Percentiles rank a stretch among this genome's conserved stretches.
These are phyloP conservation scores for Catostylus mosaicus DNA, from an alignment of 30 jellyfish, hydroid and myxozoan species.

Conservation along the genomic window DNA sequence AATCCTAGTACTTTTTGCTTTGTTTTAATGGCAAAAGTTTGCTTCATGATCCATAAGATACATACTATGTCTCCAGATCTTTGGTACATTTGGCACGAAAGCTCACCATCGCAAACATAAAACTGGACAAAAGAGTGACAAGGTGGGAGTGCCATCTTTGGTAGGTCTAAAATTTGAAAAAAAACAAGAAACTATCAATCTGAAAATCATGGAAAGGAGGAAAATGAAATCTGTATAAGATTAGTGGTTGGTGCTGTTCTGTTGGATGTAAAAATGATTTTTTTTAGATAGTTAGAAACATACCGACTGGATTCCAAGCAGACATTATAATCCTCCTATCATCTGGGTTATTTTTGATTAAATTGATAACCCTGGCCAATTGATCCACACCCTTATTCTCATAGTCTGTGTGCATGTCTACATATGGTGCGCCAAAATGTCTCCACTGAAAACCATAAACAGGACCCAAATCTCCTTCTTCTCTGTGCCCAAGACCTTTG, in stretches of 20 bases:
- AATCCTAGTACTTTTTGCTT: too few species aligned
- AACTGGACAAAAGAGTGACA: slow-evolving; percentile 95
- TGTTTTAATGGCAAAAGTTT: too few species aligned
- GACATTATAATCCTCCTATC: slow-evolving; percentile 96
- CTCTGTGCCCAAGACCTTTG: slow-evolving; percentile 97
- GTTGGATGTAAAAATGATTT: too few species aligned
- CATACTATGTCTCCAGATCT: slow-evolving; percentile 96
- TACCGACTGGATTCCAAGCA: slow-evolving; percentile 99
- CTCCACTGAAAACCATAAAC: slow-evolving; percentile 99
- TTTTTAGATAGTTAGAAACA: slow-evolving; percentile 10
- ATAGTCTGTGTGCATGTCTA: slow-evolving; percentile 76
- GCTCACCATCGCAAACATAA: slow-evolving; percentile 91
- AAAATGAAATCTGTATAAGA: too few species aligned
- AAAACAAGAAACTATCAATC: too few species aligned
- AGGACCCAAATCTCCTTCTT: slow-evolving; percentile 98
- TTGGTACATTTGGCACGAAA: slow-evolving; percentile 97
- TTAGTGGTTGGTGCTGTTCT: too few species aligned
- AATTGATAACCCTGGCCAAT: slow-evolving; percentile 78
- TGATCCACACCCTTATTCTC: slow-evolving; percentile 95
- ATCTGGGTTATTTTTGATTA: slow-evolving; percentile 90
- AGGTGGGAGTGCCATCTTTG: slow-evolving; percentile 97
- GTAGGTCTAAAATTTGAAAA: slow-evolving; percentile 83
- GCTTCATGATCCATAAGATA: too few species aligned
- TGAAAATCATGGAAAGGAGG: too few species aligned
- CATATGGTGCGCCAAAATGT: slow-evolving; percentile 95